Base-by-base conservation (phyloP, 2,113 vertebrate species). In the Megalops atlanticus region DNA sequence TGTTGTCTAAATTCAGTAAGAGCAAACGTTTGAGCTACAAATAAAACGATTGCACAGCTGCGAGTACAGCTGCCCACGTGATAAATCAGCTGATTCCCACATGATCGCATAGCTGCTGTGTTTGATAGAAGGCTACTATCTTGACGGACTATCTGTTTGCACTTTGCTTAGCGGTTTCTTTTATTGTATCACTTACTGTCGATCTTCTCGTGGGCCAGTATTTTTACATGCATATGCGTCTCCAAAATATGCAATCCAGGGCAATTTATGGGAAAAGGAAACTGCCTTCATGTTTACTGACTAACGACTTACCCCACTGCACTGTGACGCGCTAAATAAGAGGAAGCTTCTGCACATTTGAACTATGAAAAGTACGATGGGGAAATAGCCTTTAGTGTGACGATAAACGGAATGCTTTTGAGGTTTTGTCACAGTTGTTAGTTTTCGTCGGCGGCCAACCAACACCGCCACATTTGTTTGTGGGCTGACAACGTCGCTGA, bases 21-120 rank as follows among this genome's bases (percentile, higher is more conserved):
- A n/a, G n/a, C n/a, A n/a, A n/a, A n/a, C n/a, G n/a, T n/a, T 31
- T 10, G n/a, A 24, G 58, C n/a, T 6, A 58, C 14, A 45, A 45
- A 45, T 6, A 6, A 45, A 45, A 14, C 43, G 52, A 4, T 4
- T n/a, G n/a, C n/a, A 24, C 58, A n/a, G 8, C 4, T 24, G 58
- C 24, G 31, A 10, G 58, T n/a, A 64, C n/a, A 18, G 52, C n/a
- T n/a, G 52, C 24, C 31, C 58, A 64, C 58, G n/a, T 64, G 58
- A 64, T 31, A 27, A 6, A 10, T 64, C 92, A 92, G 86, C 87
- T 92, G 92, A 92, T 85, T 1, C 52, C 5, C 52, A 64, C n/a
- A 31, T 11, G 58, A 31, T 64, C n/a, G 0, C 2, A 31, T 6
- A 64, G 58, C 31, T 31, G n/a, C 2, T 10, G 0, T 79, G 0